Evolutionary conservation across 2,888 invertebrate species (phyloP), one percentile per base, ranked within the genome.

Genomic region (Clanis bilineata): DNA sequence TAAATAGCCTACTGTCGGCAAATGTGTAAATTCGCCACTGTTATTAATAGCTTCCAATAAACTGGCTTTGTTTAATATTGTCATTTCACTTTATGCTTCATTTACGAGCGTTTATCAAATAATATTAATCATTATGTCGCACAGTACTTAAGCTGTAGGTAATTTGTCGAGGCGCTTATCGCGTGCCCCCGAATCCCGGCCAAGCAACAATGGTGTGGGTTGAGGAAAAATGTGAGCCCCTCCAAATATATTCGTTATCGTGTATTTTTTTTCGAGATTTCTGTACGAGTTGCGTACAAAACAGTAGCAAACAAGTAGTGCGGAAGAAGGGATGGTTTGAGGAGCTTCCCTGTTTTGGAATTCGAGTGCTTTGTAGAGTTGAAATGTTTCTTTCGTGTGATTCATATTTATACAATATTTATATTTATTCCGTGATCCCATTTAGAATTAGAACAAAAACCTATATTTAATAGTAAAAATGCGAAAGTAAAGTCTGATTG

Each of bases 341-440:
- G 18, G 18, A 51, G 28, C 32, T 51, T 32, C 51, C 32, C 3
- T 47, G 51, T 51, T 44, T 12, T 23, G 67, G 59, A 62, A 62
- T 65, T 72, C 72, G 70, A 22, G 23, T 12, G 73, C 70, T 74
- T 74, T 69, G 72, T 73, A 71, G 71, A 68, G 68, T 69, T 69
- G 65, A 58, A 51, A 51, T 58, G 28, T 18, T 39, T 36, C 15
- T 43, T 39, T 39, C 12, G 38, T 18, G 15, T 58, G 12, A 18
- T 36, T 36, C n/a, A n/a, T n/a, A n/a, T n/a, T n/a, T n/a, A n/a
- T n/a, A n/a, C n/a, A n/a, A n/a, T n/a, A n/a, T n/a, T n/a, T n/a
- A n/a, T n/a, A n/a, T n/a, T n/a, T n/a, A n/a, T n/a, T n/a, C n/a
- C n/a, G n/a, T n/a, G n/a, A n/a, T n/a, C n/a, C n/a, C n/a, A n/a